Conservation (phyloP, 2,888 invertebrate species). For the Scaptomyza polygonia region DNA sequence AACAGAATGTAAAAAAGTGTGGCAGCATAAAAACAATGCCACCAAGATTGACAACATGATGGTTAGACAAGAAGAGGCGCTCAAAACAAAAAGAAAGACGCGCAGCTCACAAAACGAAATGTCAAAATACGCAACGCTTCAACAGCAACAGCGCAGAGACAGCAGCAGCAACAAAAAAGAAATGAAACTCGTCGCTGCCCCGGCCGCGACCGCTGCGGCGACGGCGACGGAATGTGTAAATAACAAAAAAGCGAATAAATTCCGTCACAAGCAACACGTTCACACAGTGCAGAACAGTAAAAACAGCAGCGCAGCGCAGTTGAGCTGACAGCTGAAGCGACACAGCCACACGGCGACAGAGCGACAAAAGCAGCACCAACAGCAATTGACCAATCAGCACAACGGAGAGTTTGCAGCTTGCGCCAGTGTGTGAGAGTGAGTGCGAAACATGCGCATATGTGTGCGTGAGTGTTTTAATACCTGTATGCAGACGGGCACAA, state of each 20-base stretch:
- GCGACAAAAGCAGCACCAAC: constrained; percentile 25
- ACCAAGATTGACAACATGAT: constrained; percentile 82
- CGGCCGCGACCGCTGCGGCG: constrained; percentile 11
- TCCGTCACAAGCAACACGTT: constrained; percentile 77
- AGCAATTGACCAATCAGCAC: constrained; percentile 73
- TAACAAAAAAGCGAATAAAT: constrained; percentile 81
- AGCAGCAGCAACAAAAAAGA: constrained; percentile 38
- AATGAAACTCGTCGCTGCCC: constrained; percentile 39
- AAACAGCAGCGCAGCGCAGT: constrained; percentile 42
- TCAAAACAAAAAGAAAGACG: constrained; percentile 75
- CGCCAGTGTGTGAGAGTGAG: constrained; percentile 33
- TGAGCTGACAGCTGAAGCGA: constrained; percentile 27
- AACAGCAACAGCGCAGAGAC: constrained; percentile 33
- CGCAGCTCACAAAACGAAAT: constrained; percentile 71
- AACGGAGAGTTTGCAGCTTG: constrained; percentile 71
- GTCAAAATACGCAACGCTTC: constrained; percentile 77
- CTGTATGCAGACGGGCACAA: constrained; percentile 42
- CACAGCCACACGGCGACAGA: constrained; percentile 64
- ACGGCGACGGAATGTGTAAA: constrained; percentile 73
- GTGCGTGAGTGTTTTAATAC: constrained; percentile 26
- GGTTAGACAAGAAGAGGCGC: constrained; percentile 76
- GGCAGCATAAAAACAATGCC: constrained; percentile 72
- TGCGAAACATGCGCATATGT: constrained; percentile 35
- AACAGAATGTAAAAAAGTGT: constrained; percentile 49
- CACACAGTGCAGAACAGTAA: constrained; percentile 46